Percentiles rank a stretch among this genome's conserved stretches.
Evolutionary conservation across 2,113 vertebrate genomes (phyloP).

Genomic region (Syngnathus typhle): DNA sequence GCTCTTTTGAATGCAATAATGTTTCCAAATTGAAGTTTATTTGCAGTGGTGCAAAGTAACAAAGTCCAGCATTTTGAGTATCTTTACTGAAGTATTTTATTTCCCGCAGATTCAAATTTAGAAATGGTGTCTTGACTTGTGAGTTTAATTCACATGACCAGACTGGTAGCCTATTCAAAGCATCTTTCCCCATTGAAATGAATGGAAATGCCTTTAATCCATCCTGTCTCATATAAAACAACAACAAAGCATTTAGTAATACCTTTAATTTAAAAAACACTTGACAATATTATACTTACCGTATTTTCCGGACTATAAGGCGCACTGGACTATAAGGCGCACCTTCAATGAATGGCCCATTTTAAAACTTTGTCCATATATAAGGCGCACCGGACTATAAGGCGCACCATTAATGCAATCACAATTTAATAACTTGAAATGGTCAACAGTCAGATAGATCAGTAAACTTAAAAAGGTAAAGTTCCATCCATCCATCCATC

Average conservation of each 20-base stretch:
- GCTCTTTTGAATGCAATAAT: constrained; percentile 24
- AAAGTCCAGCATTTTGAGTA: neutral
- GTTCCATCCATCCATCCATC: no score
- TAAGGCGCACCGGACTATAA: no score
- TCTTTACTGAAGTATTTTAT: neutral
- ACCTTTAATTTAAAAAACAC: neutral
- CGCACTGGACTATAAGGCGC: no score
- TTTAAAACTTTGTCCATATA: no score
- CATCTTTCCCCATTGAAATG: neutral
- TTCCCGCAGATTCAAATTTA: neutral
- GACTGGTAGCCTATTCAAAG: neutral
- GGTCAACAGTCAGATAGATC: no score
- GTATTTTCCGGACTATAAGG: no score
- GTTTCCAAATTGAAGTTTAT: constrained; percentile 1
- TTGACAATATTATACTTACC: neutral
- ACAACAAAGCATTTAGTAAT: neutral
- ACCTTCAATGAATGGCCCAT: no score
- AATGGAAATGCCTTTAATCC: neutral
- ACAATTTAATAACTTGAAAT: no score
- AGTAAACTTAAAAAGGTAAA: no score
- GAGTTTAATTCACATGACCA: no score
- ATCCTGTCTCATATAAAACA: neutral
- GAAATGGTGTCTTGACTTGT: neutral
- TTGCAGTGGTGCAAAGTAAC: neutral
- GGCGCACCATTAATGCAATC: no score